phyloP scores from a whole-genome alignment of 2,797 vertebrate species.

The Myripristis jacobus region DNA sequence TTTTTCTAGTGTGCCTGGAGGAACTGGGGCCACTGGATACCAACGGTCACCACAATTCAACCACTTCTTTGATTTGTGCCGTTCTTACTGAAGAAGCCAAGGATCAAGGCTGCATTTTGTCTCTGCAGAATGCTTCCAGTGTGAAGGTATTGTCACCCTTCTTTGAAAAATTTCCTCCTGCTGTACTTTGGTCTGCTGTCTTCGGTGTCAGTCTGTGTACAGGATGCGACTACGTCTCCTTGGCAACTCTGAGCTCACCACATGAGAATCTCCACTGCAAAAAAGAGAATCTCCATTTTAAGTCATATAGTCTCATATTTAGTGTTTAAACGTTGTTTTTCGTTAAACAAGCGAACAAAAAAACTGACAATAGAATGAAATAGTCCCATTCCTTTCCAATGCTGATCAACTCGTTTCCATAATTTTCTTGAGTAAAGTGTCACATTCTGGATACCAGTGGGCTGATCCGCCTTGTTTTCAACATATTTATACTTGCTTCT shows the following conservation, averaged over 20 bases:
- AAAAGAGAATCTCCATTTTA: too few species aligned
- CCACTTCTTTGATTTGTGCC: constrained; percentile 17
- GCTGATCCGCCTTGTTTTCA: too few species aligned
- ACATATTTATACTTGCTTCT: too few species aligned
- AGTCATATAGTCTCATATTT: too few species aligned
- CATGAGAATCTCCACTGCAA: background rate
- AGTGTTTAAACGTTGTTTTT: too few species aligned
- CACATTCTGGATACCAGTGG: too few species aligned
- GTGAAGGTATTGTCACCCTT: constrained; percentile 33
- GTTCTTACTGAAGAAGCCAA: constrained; percentile 36
- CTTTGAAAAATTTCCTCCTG: constrained; percentile 43
- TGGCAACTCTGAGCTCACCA: constrained; percentile 46
- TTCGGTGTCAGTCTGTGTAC: constrained; percentile 42
- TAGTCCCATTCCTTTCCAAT: too few species aligned
- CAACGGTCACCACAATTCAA: constrained; percentile 40
- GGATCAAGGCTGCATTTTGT: constrained; percentile 52
- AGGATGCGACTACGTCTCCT: constrained; percentile 54
- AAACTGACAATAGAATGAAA: too few species aligned
- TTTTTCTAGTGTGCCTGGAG: constrained; percentile 39
- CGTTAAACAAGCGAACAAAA: too few species aligned
- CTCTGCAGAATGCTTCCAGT: constrained; percentile 17
- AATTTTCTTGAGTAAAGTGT: too few species aligned
- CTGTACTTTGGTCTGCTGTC: constrained; percentile 36
- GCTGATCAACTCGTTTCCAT: too few species aligned
- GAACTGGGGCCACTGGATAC: constrained; percentile 26